Evolutionary conservation across 1,140 invertebrate genomes (phyloP).

Genomic region (Caenorhabditis brenneri): DNA sequence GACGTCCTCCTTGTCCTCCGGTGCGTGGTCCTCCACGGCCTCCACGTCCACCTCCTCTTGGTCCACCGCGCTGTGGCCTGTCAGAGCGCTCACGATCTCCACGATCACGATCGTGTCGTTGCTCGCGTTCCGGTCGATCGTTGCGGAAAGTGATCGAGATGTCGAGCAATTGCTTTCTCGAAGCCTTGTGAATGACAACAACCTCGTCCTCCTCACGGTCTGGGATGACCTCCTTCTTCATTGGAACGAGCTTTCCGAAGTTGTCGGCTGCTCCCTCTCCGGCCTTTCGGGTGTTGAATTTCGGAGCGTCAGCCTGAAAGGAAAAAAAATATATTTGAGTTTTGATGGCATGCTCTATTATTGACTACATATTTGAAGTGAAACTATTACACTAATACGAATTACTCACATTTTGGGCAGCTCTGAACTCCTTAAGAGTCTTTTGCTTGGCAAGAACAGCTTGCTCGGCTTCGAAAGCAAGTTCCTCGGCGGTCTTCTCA

Average conservation of each 20-base stretch:
- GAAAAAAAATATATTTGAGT: background rate
- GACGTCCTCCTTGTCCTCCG: constrained; percentile 12
- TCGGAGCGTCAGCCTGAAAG: constrained; percentile 49
- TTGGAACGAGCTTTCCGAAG: constrained; percentile 56
- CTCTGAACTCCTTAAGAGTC: constrained; percentile 60
- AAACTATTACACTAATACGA: too few species aligned
- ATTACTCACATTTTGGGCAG: constrained; percentile 23
- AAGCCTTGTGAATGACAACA: constrained; percentile 49
- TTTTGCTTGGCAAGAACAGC: constrained; percentile 46
- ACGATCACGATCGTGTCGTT: background rate
- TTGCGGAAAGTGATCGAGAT: constrained; percentile 53
- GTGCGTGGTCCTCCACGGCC: constrained; percentile 41
- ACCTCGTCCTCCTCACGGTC: constrained; percentile 51
- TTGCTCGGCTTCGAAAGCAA: constrained; percentile 51
- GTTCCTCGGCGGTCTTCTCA: constrained; percentile 59
- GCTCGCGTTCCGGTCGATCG: background rate
- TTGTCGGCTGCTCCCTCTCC: constrained; percentile 57
- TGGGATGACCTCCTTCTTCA: constrained; percentile 51
- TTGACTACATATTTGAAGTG: too few species aligned
- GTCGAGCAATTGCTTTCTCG: constrained; percentile 51
- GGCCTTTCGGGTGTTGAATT: constrained; percentile 59
- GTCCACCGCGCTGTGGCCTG: constrained; percentile 32
- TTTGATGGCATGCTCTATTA: too few species aligned
- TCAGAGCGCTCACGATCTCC: background rate
- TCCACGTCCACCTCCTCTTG: constrained; percentile 50